These are phyloP conservation scores for Dascillus cervinus DNA, from an alignment of 2,888 invertebrate species.

Conservation along the genomic window DNA sequence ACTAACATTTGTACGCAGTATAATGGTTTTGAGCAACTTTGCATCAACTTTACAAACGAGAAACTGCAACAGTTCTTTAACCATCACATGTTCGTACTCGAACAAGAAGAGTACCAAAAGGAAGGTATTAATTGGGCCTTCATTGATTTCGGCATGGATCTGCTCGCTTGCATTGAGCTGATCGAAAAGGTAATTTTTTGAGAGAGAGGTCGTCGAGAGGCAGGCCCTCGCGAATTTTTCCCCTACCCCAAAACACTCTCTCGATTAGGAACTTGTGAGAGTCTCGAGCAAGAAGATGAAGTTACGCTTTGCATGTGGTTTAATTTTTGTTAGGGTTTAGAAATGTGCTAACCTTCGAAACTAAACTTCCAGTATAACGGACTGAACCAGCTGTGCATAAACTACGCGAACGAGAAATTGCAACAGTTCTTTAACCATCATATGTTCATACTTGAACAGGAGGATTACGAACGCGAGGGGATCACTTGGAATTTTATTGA, in stretches of 20 bases:
- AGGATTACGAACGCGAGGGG: conserved; percentile 88
- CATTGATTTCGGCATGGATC: conserved; percentile 90
- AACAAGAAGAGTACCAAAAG: conserved; percentile 86
- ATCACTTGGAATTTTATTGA: conserved; percentile 90
- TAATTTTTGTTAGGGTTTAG: too few species aligned
- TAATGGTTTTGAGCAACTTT: conserved; percentile 90
- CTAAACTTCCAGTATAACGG: conserved; percentile 77
- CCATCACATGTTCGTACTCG: conserved; percentile 90
- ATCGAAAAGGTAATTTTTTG: conserved; percentile 60
- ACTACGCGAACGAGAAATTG: conserved; percentile 92
- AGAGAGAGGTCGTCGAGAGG: too few species aligned
- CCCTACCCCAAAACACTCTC: too few species aligned
- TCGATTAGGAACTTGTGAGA: too few species aligned
- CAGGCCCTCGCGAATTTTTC: too few species aligned
- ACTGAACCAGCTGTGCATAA: conserved; percentile 94
- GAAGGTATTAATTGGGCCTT: conserved; percentile 90
- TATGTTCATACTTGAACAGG: conserved; percentile 94
- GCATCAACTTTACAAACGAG: conserved; percentile 92
- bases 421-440: conserved; percentile 96
- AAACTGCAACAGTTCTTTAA: conserved; percentile 93
- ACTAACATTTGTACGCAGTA: conserved; percentile 45
- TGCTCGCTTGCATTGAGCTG: conserved; percentile 75
- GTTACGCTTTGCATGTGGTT: too few species aligned
- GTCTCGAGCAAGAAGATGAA: too few species aligned
- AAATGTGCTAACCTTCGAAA: too few species aligned